These are phyloP conservation scores for Tenthredo scrophulariae DNA, from an alignment of 2,888 invertebrate species.

Conservation along the genomic window DNA sequence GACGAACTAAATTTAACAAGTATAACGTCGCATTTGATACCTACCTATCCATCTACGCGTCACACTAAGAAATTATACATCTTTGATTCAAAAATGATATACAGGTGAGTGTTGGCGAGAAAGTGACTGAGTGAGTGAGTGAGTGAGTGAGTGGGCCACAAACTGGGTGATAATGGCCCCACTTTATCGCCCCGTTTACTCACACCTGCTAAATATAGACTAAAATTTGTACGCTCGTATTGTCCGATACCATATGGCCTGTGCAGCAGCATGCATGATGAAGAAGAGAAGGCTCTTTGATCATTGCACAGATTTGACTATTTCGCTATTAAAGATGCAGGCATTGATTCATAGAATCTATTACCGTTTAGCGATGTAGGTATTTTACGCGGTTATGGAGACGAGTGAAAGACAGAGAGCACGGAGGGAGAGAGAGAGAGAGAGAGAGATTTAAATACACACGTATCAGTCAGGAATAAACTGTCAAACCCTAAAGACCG, in stretches of 20 bases:
- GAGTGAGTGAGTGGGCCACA: not conserved
- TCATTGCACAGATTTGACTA: too few relatives aligned
- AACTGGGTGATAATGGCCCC: constrained; percentile 15
- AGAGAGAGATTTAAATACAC: not conserved
- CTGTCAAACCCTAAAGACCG: constrained; percentile 10
- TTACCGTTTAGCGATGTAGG: too few relatives aligned
- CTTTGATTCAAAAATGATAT: constrained; percentile 10
- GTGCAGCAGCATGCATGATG: not conserved
- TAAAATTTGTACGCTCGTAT: not conserved
- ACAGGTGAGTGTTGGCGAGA: not conserved
- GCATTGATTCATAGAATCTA: too few relatives aligned
- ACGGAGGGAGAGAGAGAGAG: too few relatives aligned
- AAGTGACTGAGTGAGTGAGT: not conserved
- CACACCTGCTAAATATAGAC: constrained; percentile 24
- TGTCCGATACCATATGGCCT: not conserved
- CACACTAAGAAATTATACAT: not conserved
- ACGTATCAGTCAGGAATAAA: constrained; percentile 24
- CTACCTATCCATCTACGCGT: not conserved
- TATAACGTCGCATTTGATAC: not conserved
- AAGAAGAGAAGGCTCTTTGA: too few relatives aligned
- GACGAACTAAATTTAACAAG: not conserved
- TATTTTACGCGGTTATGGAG: too few relatives aligned
- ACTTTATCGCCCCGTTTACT: constrained; percentile 33
- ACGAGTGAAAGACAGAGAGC: not conserved
- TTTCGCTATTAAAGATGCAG: too few relatives aligned